Percentiles rank a stretch among this genome's conserved stretches.
Conservation (phyloP, 2,113 vertebrate genomes). For the Crypturellus undulatus region DNA sequence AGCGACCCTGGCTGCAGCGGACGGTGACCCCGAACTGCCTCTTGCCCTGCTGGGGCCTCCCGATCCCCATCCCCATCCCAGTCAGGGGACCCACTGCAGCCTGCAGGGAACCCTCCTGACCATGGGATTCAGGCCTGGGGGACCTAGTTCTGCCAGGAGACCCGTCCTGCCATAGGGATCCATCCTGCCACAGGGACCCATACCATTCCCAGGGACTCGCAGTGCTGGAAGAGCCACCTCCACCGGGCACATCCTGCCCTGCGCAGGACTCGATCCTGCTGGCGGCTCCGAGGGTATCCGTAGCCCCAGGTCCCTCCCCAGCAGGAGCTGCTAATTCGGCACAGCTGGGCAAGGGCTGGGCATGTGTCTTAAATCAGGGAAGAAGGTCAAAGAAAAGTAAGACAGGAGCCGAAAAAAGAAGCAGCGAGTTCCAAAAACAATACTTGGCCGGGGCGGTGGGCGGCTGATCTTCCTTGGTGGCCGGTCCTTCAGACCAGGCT, state of each 20-base stretch:
- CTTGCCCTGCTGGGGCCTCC: neutral
- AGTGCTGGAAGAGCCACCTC: neutral
- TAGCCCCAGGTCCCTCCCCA: constrained; percentile 7
- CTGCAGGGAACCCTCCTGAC: too few relatives aligned
- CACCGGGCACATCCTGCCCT: neutral
- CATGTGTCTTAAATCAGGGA: constrained; percentile 68
- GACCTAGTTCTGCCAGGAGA: neutral
- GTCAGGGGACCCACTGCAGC: too few relatives aligned
- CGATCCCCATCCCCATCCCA: neutral
- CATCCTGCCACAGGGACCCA: neutral
- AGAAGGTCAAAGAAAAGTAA: constrained; percentile 68
- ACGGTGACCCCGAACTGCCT: neutral
- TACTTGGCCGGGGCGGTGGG: constrained; percentile 54
- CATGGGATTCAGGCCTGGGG: neutral
- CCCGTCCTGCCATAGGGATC: neutral
- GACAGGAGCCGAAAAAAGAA: constrained; percentile 64
- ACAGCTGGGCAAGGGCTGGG: constrained; percentile 64
- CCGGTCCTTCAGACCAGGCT: constrained; percentile 11
- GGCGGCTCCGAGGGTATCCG: neutral
- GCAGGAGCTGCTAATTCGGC: constrained; percentile 57
- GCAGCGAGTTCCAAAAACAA: constrained; percentile 54
- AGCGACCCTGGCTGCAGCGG: neutral
- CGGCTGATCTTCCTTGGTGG: constrained; percentile 64
- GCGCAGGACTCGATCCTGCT: fast-evolving
- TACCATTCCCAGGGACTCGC: neutral